Evolutionary conservation across 2,797 vertebrate species (phyloP).

Genomic region (Pagetopsis macropterus): DNA sequence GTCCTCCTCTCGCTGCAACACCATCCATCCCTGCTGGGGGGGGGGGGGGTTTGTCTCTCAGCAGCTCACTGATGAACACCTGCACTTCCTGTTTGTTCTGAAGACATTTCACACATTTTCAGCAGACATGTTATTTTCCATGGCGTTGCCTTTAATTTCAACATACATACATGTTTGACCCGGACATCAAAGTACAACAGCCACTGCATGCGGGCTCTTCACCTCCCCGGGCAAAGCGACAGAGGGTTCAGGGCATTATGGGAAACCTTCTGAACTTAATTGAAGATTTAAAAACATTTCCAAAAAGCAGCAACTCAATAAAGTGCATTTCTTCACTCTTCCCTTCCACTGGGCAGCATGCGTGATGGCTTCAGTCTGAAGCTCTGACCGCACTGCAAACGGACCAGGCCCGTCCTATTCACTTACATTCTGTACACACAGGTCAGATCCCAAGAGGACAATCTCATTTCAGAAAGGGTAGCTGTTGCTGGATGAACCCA

Average conservation of each 20-base stretch:
- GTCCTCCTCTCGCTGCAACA: too few species aligned
- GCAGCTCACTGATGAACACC: neutral
- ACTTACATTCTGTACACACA: conserved; percentile 9
- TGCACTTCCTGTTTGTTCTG: neutral
- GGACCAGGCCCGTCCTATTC: conserved; percentile 1
- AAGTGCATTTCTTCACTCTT: conserved; percentile 53
- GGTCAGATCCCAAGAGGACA: neutral
- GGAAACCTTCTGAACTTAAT: neutral
- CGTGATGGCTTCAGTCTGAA: conserved; percentile 19
- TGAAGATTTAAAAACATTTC: neutral
- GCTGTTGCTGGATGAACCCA: neutral
- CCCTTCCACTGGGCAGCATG: conserved; percentile 48
- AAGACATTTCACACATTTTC: neutral
- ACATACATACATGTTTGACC: conserved; percentile 41
- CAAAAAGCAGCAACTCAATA: conserved; percentile 33
- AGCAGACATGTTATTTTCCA: neutral
- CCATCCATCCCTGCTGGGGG: too few species aligned
- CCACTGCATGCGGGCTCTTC: conserved; percentile 68
- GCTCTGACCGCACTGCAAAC: neutral
- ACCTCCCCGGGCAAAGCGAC: conserved; percentile 18
- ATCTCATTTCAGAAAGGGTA: neutral
- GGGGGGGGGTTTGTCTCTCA: too few species aligned
- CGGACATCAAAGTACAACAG: conserved; percentile 49
- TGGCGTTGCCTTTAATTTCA: conserved; percentile 32
- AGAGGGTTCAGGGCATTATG: neutral